Evolutionary conservation across 1,140 invertebrate species (phyloP), one percentile per base, ranked within the genome.

Genomic region (Drosophila bipectinata): DNA sequence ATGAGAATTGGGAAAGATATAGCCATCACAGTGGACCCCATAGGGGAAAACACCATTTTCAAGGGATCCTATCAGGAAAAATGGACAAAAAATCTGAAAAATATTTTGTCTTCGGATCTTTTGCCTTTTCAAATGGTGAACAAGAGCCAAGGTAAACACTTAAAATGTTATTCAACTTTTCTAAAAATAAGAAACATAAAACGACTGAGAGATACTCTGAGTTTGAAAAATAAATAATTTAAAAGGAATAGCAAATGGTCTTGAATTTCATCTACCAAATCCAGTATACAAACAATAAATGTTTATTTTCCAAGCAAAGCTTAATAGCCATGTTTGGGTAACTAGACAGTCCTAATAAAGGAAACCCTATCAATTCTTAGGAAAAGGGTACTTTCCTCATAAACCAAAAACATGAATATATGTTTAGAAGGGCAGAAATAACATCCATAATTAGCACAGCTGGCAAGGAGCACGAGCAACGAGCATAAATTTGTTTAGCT

Each of bases 391-490:
- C 14, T 24, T 32, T 54, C 12, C 39, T 4, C 21, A 21, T 8
- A 45, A 26, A 9, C 21, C 49, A 37, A 66, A 63, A 74, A 60
- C 68, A 73, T 56, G 32, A 63, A 47, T 41, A 32, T 4, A n/a
- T 37, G 7, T 56, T 39, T 69, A 61, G 32, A 51, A 51, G 34
- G 66, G 28, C 32, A 51, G 47, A 26, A 78, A 74, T 45, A 64
- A 58, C 48, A 83, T 66, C 71, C 55, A 69, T 79, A 82, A 82
- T 82, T 82, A 74, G 83, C 69, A 49, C 55, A 68, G 58, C 45
- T 49, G 48, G 15, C 9, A 12, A 26, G 15, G 63, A 48, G 7
- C 30, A 2, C 48, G 15, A 26, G 45, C 2, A 14, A 30, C 21
- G 32, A 39, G 37, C 30, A 37, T 28, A 56, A 57, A 61, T 67